Percentiles rank a stretch among this genome's conserved stretches.
Conservation (phyloP, 2,797 vertebrate genomes). For the Rhynchotus rufescens region DNA sequence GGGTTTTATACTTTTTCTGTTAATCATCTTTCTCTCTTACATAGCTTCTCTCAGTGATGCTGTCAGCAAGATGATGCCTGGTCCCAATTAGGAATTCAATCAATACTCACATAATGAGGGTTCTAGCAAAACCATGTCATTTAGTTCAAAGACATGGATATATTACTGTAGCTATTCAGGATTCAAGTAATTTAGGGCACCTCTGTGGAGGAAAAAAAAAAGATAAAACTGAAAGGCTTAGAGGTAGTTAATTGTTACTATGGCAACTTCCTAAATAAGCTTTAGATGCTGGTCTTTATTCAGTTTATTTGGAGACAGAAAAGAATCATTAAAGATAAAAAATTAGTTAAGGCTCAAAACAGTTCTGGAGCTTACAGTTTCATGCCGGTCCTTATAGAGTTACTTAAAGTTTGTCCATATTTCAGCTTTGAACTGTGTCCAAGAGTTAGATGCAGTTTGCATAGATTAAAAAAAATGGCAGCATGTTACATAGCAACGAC, state of each 20-base stretch:
- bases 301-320: slow-evolving; percentile 59
- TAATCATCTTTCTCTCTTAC: background rate
- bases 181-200: slow-evolving; percentile 63
- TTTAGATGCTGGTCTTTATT: slow-evolving; percentile 54
- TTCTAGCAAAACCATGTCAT: slow-evolving; percentile 57
- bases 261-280: slow-evolving; percentile 64
- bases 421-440: background rate
- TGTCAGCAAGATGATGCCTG: slow-evolving; percentile 50
- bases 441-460: background rate
- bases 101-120: slow-evolving; percentile 59
- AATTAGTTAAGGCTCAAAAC: slow-evolving; percentile 37
- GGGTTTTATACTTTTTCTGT: background rate
- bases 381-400: background rate
- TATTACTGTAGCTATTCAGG: slow-evolving; percentile 51
- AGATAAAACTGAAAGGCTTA: slow-evolving; percentile 54
- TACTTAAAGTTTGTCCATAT: background rate
- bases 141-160: slow-evolving; percentile 64
- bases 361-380: background rate
- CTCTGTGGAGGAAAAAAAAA: slow-evolving; percentile 37
- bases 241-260: slow-evolving; percentile 67
- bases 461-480: background rate
- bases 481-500: background rate
- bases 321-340: slow-evolving; percentile 23
- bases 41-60: background rate
- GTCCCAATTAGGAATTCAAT: slow-evolving; percentile 62